Evolutionary conservation across 2,888 invertebrate species (phyloP).

Genomic region (Melanophora roralis): DNA sequence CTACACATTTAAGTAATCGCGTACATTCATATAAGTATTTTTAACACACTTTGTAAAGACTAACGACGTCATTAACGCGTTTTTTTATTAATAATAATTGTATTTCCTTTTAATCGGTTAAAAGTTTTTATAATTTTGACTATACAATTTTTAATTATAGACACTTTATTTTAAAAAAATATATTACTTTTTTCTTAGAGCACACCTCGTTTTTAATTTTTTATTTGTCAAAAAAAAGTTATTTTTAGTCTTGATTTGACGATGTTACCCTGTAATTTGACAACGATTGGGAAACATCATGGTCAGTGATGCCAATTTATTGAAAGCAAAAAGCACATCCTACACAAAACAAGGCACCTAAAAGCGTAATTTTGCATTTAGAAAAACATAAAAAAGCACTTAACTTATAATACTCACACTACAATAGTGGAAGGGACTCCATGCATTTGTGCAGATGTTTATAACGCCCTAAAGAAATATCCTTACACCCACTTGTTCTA

Average conservation of each 20-base stretch:
- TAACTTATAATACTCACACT: too few species aligned
- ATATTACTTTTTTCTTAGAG: constrained; percentile 22
- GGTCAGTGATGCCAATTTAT: background rate
- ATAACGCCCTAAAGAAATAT: too few species aligned
- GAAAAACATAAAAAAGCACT: too few species aligned
- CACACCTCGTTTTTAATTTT: constrained; percentile 58
- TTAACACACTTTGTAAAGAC: constrained; percentile 19
- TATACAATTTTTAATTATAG: background rate
- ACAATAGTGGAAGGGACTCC: too few species aligned
- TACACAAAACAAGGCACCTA: too few species aligned
- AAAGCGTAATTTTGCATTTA: too few species aligned
- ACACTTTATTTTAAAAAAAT: background rate
- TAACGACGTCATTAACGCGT: constrained; percentile 54
- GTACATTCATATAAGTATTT: constrained; percentile 5
- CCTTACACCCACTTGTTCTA: too few species aligned
- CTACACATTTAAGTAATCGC: background rate
- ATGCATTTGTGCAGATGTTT: too few species aligned
- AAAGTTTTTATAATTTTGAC: background rate
- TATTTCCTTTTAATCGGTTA: background rate
- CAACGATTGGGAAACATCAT: constrained; percentile 21
- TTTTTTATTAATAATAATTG: constrained; percentile 9
- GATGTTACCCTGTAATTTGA: too few species aligned
- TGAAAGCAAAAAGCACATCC: too few species aligned
- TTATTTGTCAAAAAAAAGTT: constrained; percentile 41
- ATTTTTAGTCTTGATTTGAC: constrained; percentile 36